phyloP scores from a whole-genome alignment of 2,888 invertebrate species.

The Philaethria dido region DNA sequence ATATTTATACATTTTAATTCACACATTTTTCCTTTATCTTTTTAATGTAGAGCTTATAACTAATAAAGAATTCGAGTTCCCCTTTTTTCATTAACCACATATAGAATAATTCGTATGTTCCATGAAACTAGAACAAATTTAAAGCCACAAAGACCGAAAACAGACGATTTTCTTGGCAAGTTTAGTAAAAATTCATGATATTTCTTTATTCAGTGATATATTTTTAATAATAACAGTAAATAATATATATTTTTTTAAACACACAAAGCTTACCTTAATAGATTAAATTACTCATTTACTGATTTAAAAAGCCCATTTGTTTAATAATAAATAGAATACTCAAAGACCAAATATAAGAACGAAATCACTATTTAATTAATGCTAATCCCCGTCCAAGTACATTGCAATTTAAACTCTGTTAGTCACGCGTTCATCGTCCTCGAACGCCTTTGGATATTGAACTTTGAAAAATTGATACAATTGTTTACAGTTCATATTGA shows the following conservation, averaged over 20 bases:
- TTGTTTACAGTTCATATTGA: not conserved
- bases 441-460: conserved; percentile 1
- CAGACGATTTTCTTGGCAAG: not conserved
- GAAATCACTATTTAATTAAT: not conserved
- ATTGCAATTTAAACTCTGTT: not conserved
- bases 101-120: not conserved
- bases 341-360: not conserved
- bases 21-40: not conserved
- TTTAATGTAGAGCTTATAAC: not conserved
- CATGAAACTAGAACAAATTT: not conserved
- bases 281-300: too few species aligned
- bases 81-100: not conserved
- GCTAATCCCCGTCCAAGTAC: not conserved
- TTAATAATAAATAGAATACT: too few species aligned
- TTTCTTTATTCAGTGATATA: not conserved
- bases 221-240: not conserved
- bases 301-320: too few species aligned
- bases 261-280: too few species aligned
- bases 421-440: conserved; percentile 9
- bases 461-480: not conserved
- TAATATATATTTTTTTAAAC: not conserved
- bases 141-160: not conserved
- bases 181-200: not conserved
- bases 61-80: not conserved
- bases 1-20: not conserved